Percentiles rank a stretch among this genome's conserved stretches.
These are phyloP conservation scores for Pseudococcus longispinus DNA, from an alignment of 2,888 invertebrate genomes.

Conservation along the genomic window DNA sequence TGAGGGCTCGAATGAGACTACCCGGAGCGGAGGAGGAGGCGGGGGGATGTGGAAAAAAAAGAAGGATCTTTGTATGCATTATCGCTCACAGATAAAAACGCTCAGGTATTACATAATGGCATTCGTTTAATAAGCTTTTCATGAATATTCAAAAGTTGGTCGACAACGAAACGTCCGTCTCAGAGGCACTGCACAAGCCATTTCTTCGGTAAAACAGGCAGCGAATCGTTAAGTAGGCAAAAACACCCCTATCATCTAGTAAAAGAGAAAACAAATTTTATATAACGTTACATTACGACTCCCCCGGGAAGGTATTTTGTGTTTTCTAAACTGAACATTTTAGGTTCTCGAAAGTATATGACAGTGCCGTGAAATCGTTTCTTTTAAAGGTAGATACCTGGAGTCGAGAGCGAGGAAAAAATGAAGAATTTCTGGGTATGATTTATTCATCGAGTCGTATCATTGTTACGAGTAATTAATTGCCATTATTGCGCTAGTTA, in stretches of 20 bases:
- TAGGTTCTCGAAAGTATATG: not conserved
- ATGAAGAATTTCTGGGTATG: not conserved
- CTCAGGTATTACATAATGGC: conserved; percentile 46
- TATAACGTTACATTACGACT: conserved; percentile 45
- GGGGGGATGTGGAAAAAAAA: conserved; percentile 27
- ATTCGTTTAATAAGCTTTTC: conserved; percentile 50
- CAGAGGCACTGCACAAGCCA: conserved; percentile 40
- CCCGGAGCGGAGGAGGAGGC: not conserved
- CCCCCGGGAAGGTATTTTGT: conserved; percentile 29
- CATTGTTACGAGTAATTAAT: not conserved
- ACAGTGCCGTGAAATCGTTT: conserved; percentile 5
- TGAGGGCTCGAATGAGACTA: not conserved
- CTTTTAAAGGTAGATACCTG: not conserved
- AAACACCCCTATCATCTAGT: conserved; percentile 31
- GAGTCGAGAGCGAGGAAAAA: not conserved
- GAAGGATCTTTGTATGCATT: conserved; percentile 44
- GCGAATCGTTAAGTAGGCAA: conserved; percentile 49
- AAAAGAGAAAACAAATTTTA: conserved; percentile 46
- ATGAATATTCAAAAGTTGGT: conserved; percentile 50
- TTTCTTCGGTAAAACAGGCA: conserved; percentile 35
- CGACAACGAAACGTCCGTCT: conserved; percentile 47
- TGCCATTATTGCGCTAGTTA: not conserved
- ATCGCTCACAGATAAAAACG: conserved; percentile 48
- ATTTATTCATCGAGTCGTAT: not conserved
- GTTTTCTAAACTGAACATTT: conserved; percentile 36